Evolutionary conservation across 2,797 vertebrate genomes (phyloP).

Genomic region (Lerista edwardsae): DNA sequence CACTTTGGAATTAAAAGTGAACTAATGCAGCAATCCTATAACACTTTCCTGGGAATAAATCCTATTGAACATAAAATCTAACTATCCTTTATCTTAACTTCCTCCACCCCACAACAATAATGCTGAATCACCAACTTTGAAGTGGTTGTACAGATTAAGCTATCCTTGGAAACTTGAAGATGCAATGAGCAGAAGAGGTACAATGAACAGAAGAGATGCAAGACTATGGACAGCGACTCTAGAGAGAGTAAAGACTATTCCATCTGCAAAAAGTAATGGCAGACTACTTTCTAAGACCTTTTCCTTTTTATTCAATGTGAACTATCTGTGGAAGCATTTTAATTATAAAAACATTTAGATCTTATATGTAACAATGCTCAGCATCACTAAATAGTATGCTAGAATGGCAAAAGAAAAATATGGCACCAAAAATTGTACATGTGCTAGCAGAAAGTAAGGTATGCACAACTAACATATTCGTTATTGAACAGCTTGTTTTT

Average conservation of each 20-base stretch:
- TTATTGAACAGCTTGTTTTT: conserved; percentile 51
- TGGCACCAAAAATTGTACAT: conserved; percentile 76
- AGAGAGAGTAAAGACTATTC: background rate
- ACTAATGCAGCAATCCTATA: no score
- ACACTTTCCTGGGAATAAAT: no score
- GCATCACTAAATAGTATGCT: background rate
- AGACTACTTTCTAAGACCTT: background rate
- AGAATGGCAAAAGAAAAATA: conserved; percentile 75
- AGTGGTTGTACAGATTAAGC: background rate
- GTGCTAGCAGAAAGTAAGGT: conserved; percentile 47
- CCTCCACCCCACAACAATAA: no score
- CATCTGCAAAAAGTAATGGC: background rate
- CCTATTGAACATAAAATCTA: no score
- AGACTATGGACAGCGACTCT: background rate
- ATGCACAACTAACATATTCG: conserved; percentile 58
- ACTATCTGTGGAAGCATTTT: background rate
- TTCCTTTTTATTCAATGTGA: background rate
- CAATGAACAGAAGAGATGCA: no score
- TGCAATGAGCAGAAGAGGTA: background rate
- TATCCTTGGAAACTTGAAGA: background rate
- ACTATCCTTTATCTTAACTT: background rate
- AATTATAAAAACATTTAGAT: background rate
- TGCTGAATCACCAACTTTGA: background rate
- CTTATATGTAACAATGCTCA: background rate
- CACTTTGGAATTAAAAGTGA: background rate